phyloP scores from a whole-genome alignment of 2,888 invertebrate genomes.

The Zygogramma bicolorata region DNA sequence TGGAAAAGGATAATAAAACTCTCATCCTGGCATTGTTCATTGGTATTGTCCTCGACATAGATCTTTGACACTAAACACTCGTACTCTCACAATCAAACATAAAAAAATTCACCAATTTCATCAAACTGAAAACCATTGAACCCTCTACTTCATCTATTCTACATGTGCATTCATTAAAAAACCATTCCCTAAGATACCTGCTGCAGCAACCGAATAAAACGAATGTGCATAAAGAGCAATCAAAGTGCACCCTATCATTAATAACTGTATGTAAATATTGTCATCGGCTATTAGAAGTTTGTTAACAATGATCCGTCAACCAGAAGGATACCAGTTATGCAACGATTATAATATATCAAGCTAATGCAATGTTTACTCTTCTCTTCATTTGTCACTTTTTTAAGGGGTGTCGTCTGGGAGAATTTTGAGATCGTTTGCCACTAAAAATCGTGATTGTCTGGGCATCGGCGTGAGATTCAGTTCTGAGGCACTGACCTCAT shows the following conservation, averaged over 20 bases:
- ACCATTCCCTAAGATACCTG: background rate
- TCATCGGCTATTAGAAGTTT: conserved; percentile 6
- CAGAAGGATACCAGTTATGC: background rate
- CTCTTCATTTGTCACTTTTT: background rate
- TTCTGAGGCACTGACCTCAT: too few relatives aligned
- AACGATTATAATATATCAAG: background rate
- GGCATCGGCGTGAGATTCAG: too few relatives aligned
- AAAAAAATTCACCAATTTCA: too few relatives aligned
- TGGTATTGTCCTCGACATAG: too few relatives aligned
- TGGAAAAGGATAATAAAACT: too few relatives aligned
- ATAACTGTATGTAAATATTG: conserved; percentile 7
- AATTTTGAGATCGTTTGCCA: background rate
- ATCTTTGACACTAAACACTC: too few relatives aligned
- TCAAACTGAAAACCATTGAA: too few relatives aligned
- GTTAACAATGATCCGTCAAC: conserved; percentile 6
- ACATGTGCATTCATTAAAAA: background rate
- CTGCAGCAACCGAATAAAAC: background rate
- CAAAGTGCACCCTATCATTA: background rate
- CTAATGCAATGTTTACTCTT: background rate
- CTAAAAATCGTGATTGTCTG: too few relatives aligned
- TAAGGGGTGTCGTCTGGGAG: background rate
- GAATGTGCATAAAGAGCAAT: background rate
- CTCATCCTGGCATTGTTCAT: too few relatives aligned
- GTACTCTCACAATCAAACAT: too few relatives aligned
- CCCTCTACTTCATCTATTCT: too few relatives aligned